phyloP scores from a whole-genome alignment of 2,888 invertebrate species.

The Megamerina dolium region DNA sequence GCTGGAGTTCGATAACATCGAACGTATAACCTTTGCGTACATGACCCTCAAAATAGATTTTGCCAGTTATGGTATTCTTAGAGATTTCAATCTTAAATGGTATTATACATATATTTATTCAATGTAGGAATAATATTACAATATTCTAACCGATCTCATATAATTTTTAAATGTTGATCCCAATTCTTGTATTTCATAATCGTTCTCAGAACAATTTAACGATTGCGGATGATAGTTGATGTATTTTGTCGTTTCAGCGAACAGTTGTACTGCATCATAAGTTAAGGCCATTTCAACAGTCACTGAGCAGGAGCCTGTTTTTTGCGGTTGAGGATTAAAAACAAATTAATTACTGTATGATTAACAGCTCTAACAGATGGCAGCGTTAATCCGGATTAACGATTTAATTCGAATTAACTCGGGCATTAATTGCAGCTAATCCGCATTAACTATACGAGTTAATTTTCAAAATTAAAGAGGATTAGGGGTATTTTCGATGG shows the following conservation, averaged over 20 bases:
- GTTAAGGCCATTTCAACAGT: constrained; percentile 70
- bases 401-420: too few species aligned
- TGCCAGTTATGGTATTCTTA: constrained; percentile 57
- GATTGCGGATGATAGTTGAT: constrained; percentile 51
- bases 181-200: constrained; percentile 62
- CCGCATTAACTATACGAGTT: too few species aligned
- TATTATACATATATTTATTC: too few species aligned
- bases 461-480: too few species aligned
- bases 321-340: too few species aligned
- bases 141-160: constrained; percentile 50
- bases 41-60: constrained; percentile 73
- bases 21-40: constrained; percentile 63
- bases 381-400: too few species aligned
- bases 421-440: too few species aligned
- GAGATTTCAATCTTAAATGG: constrained; percentile 49
- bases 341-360: neutral
- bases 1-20: constrained; percentile 62
- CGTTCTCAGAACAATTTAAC: constrained; percentile 56
- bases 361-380: too few species aligned
- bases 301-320: constrained; percentile 36
- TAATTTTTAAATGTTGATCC: constrained; percentile 79
- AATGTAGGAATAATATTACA: too few species aligned
- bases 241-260: constrained; percentile 68
- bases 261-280: constrained; percentile 77
- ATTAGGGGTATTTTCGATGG: too few species aligned